phyloP scores from a whole-genome alignment of 2,113 vertebrate species.

The Anas platyrhynchos region DNA sequence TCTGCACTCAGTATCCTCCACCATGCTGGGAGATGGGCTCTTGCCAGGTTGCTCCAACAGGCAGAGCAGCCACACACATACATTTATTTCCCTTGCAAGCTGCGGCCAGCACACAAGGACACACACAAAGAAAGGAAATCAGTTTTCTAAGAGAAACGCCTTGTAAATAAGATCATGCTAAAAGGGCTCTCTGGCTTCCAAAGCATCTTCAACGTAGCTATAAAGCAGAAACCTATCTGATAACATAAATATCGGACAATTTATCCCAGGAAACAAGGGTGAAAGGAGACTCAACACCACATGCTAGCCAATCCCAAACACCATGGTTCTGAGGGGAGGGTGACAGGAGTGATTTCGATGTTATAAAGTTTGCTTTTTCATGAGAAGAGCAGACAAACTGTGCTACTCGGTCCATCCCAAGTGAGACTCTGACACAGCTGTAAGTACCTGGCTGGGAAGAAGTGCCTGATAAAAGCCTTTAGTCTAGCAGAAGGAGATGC shows the following conservation, averaged over 20 bases:
- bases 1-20: not conserved
- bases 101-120: rapidly evolving
- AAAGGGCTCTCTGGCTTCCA: not conserved
- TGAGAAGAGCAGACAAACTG: not conserved
- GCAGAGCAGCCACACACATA: not conserved
- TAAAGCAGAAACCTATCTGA: not conserved
- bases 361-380: not conserved
- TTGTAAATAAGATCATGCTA: not conserved
- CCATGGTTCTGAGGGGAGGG: not conserved
- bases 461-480: not conserved
- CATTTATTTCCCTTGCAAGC: not conserved
- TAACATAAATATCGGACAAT: rapidly evolving
- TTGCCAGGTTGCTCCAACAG: not conserved
- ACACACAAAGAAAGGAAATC: not conserved
- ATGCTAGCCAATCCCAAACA: not conserved
- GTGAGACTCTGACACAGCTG: not conserved
- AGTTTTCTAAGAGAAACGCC: not conserved
- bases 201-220: not conserved
- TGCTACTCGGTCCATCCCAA: not conserved
- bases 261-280: not conserved
- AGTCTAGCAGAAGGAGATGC: not conserved
- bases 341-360: not conserved
- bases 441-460: not conserved
- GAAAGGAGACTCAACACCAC: not conserved
- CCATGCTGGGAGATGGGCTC: constrained; percentile 1